Base-by-base conservation (phyloP, 2,113 vertebrate species). In the Misgurnus anguillicaudatus region DNA sequence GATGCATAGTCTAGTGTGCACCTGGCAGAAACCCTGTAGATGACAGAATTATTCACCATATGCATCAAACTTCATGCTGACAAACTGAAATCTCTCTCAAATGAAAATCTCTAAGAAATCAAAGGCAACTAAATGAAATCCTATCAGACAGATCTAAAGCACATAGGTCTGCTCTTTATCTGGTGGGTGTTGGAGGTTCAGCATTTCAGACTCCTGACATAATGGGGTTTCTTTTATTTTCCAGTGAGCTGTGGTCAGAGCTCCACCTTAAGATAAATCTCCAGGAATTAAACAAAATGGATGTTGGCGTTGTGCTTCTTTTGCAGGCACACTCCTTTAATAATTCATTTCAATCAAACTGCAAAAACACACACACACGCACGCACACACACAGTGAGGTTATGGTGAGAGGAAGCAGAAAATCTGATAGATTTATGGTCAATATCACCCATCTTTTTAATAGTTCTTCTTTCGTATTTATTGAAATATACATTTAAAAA, bases 201-300 rank as follows among this genome's bases (percentile, higher is more conserved):
- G 53, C 70, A 72, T 72, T 58, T 21, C 53, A 21, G 5, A 72
- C 38, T 42, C 4, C 53, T 72, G 70, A 72, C 70, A 72, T 72
- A 58, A 72, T 24, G 36, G 11, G 6, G 6, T 58, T 72, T 58
- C 3, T 72, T 57, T 41, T 16, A 2, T 60, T 58, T 72, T 24
- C 53, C 70, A 72, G 53, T 57, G 31, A 55, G 38, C 16, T 41
- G 69, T 14, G 36, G 69, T 58, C 53, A 58, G 36, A 41, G 36
- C 70, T 72, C 69, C 70, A 72, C 70, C 70, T 72, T 41, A 42
- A 72, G 1, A 42, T 41, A 58, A 41, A 58, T 72, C 53, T 41
- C 9, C 51, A 42, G 14, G 10, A 71, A 57, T 13, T 3, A 41
- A 2, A 8, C 3, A 38, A 7, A 10, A 67, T 38, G 16, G 68